Evolutionary conservation across 2,888 invertebrate species (phyloP).

Genomic region (Gerris lacustris): DNA sequence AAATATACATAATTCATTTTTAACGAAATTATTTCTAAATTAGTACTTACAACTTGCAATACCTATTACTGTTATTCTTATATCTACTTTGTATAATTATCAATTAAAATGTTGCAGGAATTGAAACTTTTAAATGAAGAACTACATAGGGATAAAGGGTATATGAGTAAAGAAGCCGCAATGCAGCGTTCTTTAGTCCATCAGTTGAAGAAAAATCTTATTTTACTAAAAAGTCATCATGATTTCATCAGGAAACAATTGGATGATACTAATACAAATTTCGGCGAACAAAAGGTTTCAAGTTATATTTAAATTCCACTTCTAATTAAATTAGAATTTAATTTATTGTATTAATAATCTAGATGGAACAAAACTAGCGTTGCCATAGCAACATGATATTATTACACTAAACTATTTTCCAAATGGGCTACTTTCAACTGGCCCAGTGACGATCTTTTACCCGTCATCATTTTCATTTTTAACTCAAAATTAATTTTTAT

Average conservation of each 20-base stretch:
- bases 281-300: neutral
- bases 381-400: too few relatives aligned
- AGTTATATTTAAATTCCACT: neutral
- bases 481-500: too few relatives aligned
- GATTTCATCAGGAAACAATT: neutral
- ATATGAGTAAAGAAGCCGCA: neutral
- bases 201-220: neutral
- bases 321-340: too few relatives aligned
- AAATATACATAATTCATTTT: too few relatives aligned
- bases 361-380: too few relatives aligned
- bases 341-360: too few relatives aligned
- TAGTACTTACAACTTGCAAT: too few relatives aligned
- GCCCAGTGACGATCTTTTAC: neutral
- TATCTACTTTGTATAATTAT: too few relatives aligned
- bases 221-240: constrained; percentile 6
- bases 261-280: neutral
- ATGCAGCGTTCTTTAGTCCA: neutral
- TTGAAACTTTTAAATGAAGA: neutral
- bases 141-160: neutral
- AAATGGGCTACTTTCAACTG: neutral
- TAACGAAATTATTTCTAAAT: too few relatives aligned
- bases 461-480: too few relatives aligned
- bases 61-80: too few relatives aligned
- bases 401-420: neutral
- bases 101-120: neutral